Evolutionary conservation across 2,797 vertebrate genomes (phyloP), one percentile per base, ranked within the genome.

Genomic region (Myotis myotis): DNA sequence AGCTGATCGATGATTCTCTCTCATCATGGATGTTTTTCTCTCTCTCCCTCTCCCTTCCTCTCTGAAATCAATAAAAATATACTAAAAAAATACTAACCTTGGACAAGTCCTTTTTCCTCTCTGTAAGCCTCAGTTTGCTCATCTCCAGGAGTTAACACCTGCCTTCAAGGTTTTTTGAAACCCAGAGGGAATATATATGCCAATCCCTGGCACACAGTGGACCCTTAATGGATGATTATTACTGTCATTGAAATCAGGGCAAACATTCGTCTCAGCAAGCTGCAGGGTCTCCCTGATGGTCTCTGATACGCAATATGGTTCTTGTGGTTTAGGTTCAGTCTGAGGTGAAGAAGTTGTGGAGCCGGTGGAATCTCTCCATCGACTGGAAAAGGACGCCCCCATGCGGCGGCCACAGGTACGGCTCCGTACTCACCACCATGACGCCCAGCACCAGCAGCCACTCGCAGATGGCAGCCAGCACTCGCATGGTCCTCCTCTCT

Each of bases 271-370:
- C 28, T 23, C 5, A 44, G 17, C 41, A 10, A 66, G 33, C 3
- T 22, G 3, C 30, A 6, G 57, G 33, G 1, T 36, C 28, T 75
- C 30, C 41, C 7, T 70, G 23, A 10, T 20, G 22, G 15, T 66
- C 78, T 93, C 72, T 91, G 86, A 92, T 9, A 23, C 30, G 3
- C 30, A 5, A 0, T 4, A 0, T 51, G 82, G 78, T 85, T 85
- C 62, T 78, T 17, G 13, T 6, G 22, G 23, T 41, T 5, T 97
- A 99, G 99, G 99, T 99, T 47, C 99, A 99, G 97, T 97, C 98
- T 2, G 99, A 99, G 97, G 98, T 99, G 82, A 99, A 99, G 96
- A 99, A 99, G 98, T 98, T 98, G 3, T 99, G 99, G 99, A 98
- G 98, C 0, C 98, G 99, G 33, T 99, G 99, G 99, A 98, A 98